Percentiles rank a stretch among this genome's conserved stretches.
Evolutionary conservation across 2,888 invertebrate genomes (phyloP).

Genomic region (Cryptocephalus moraei): DNA sequence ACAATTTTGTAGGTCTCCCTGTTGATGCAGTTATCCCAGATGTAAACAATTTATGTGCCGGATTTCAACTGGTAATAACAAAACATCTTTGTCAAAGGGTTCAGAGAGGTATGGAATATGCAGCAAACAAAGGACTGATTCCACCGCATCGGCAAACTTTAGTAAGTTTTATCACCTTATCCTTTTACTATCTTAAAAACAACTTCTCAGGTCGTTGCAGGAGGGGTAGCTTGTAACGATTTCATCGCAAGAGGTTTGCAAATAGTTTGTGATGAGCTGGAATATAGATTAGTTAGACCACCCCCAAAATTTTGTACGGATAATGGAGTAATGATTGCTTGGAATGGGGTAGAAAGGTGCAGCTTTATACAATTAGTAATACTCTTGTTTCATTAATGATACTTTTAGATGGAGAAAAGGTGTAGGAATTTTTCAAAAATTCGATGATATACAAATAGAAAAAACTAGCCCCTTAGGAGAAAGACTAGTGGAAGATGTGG

Average conservation of each 20-base stretch:
- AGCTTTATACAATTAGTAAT: neutral
- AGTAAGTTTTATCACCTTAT: slow-evolving; percentile 32
- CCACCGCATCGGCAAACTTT: slow-evolving; percentile 47
- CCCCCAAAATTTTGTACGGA: slow-evolving; percentile 85
- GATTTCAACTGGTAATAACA: slow-evolving; percentile 62
- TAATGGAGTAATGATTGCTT: slow-evolving; percentile 98
- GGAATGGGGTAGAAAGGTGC: slow-evolving; percentile 88
- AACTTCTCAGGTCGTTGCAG: slow-evolving; percentile 66
- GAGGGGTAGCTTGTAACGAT: slow-evolving; percentile 92
- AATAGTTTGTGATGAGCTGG: slow-evolving; percentile 53
- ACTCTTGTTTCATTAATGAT: neutral
- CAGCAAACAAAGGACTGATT: slow-evolving; percentile 50
- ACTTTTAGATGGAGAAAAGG: slow-evolving; percentile 29
- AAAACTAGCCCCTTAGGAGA: slow-evolving; percentile 53
- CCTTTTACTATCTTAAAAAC: neutral
- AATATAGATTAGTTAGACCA: slow-evolving; percentile 62
- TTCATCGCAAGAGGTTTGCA: slow-evolving; percentile 63
- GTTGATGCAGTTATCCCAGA: slow-evolving; percentile 66
- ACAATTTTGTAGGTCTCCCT: slow-evolving; percentile 36
- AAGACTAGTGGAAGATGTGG: slow-evolving; percentile 48
- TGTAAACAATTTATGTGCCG: slow-evolving; percentile 75
- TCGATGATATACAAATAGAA: slow-evolving; percentile 50
- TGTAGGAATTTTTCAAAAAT: slow-evolving; percentile 37
- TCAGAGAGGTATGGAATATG: slow-evolving; percentile 73
- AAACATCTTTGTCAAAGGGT: slow-evolving; percentile 74